Evolutionary conservation across 2,888 invertebrate species (phyloP).

Genomic region (Macaria notata): DNA sequence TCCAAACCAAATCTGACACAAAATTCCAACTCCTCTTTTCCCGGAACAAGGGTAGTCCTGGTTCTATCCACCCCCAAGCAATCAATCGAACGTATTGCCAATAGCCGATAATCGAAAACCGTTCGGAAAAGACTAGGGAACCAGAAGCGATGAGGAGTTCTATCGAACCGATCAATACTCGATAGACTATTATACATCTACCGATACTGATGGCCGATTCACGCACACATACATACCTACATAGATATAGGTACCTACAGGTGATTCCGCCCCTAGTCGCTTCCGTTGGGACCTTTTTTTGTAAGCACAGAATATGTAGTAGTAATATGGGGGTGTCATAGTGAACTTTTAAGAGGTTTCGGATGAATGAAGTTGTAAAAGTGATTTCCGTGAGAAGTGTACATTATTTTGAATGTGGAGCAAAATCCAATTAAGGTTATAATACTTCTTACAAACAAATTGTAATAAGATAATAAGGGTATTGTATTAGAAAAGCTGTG

Average conservation of each 20-base stretch:
- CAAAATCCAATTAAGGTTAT: too few relatives aligned
- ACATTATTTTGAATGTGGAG: too few relatives aligned
- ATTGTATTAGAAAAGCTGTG: too few relatives aligned
- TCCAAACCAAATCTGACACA: too few relatives aligned
- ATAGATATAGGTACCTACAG: constrained; percentile 7
- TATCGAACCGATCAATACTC: constrained; percentile 72
- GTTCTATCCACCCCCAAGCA: constrained; percentile 12
- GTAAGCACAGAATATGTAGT: constrained; percentile 2
- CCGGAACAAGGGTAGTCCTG: constrained; percentile 9
- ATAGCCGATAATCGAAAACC: constrained; percentile 75
- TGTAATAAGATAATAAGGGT: too few relatives aligned
- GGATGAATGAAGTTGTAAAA: not conserved
- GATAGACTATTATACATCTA: constrained; percentile 34
- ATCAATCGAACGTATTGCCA: constrained; percentile 61
- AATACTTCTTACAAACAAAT: too few relatives aligned
- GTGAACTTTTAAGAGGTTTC: constrained; percentile 8
- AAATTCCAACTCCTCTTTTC: too few relatives aligned
- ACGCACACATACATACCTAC: constrained; percentile 31
- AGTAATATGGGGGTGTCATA: constrained; percentile 1
- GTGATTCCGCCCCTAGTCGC: constrained; percentile 19
- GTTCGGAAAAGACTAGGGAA: constrained; percentile 74
- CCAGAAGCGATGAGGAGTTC: constrained; percentile 49
- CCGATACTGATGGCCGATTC: constrained; percentile 22
- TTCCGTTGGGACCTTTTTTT: constrained; percentile 24
- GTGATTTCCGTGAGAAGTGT: constrained; percentile 20